Evolutionary conservation across 2,113 vertebrate species (phyloP).

Genomic region (Patagioenas fasciata): DNA sequence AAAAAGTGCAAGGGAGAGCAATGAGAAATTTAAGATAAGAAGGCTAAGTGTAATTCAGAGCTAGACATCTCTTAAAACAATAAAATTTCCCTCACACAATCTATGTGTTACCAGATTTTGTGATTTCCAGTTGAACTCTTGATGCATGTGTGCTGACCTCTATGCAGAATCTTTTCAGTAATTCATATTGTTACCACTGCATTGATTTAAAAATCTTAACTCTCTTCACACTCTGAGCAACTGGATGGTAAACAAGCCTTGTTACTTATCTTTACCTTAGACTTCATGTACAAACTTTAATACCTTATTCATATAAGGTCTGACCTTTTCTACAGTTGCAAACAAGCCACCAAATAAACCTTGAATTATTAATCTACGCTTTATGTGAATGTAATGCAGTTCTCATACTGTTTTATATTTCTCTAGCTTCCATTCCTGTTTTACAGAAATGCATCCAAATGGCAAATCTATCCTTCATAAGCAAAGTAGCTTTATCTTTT

Average conservation of each 20-base stretch:
- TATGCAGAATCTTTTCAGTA: neutral
- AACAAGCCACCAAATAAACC: constrained; percentile 48
- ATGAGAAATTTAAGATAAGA: constrained; percentile 3
- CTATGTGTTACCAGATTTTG: neutral
- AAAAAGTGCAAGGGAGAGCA: neutral
- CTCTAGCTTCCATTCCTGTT: neutral
- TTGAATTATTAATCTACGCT: constrained; percentile 58
- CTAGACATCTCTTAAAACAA: neutral
- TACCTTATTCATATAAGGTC: constrained; percentile 47
- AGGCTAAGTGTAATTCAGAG: neutral
- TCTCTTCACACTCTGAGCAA: neutral
- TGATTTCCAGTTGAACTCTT: neutral
- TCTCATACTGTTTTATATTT: neutral
- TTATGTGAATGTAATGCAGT: constrained; percentile 26
- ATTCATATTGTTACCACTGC: neutral
- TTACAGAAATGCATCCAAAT: neutral
- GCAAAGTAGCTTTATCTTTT: neutral
- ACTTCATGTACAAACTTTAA: constrained; percentile 40
- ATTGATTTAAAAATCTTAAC: constrained; percentile 15
- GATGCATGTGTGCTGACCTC: neutral
- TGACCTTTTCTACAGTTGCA: constrained; percentile 55
- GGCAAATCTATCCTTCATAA: neutral
- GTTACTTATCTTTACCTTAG: constrained; percentile 44
- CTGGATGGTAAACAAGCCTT: constrained; percentile 31
- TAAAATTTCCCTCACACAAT: neutral